Base-by-base conservation (phyloP, 2,888 invertebrate species). In the Sisyra terminalis region DNA sequence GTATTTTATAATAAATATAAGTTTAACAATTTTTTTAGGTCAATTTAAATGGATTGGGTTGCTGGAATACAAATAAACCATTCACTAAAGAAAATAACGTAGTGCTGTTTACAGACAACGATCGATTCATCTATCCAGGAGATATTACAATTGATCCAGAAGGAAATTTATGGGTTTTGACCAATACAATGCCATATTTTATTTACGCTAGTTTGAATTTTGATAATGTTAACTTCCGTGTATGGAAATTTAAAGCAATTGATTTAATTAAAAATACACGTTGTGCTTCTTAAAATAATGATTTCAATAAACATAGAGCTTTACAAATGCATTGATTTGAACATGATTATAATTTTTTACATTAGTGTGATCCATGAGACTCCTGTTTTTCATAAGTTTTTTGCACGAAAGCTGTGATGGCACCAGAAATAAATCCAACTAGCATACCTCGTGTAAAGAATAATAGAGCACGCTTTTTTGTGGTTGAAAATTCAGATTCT, bases 101-200 rank as follows among this genome's bases (percentile, higher is more conserved):
- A 1, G 57, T 75, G 1, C 63, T 83, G 1, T 74, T 72, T 0
- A 65, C 69, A 40, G 70, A 84, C 52, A 62, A 64, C 7, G 52
- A 58, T 3, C 69, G 61, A 8, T 65, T 87, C 64, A 72, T 80
- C 43, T 87, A 86, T 55, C 84, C 85, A 1, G 74, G 74, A 51
- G 78, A 78, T 53, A 55, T 78, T 38, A 71, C 69, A 53, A 59
- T 82, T 35, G 70, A 70, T n/a, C 67, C 67, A 1, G 65, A 71
- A n/a, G 67, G 70, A 44, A 71, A 71, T 41, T 66, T 82, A 6
- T 80, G 81, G 73, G 63, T 80, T 10, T 67, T 80, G 53, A 70
- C 75, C 0, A 82, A 82, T 55, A 70, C 69, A 0, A 66, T 83
- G 57, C 81, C 79, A 0, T 63, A 68, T 2, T 81, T 75, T 52